phyloP scores from a whole-genome alignment of 2,797 vertebrate species.

The Phalanger gymnotis region DNA sequence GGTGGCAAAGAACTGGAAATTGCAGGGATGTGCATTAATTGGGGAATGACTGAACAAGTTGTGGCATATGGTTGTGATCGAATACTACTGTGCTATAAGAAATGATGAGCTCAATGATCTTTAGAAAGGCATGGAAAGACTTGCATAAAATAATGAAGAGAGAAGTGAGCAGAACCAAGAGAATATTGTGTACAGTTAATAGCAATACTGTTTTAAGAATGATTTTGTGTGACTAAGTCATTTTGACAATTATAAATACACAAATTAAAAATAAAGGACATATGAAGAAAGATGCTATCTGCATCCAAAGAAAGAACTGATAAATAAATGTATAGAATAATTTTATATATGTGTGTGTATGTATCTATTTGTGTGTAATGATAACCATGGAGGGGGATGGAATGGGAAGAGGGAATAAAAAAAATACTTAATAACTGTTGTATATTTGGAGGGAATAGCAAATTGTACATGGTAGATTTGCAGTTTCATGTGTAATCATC shows the following conservation, averaged over 20 bases:
- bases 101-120: background rate
- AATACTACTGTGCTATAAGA: background rate
- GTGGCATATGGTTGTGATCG: background rate
- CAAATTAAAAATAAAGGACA: background rate
- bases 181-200: background rate
- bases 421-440: too few species aligned
- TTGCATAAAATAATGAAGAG: background rate
- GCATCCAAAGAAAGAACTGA: background rate
- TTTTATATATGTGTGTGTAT: background rate
- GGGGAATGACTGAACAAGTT: background rate
- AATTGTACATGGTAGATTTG: too few species aligned
- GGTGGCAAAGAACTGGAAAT: background rate
- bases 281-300: background rate
- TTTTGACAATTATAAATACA: background rate
- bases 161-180: background rate
- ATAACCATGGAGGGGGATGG: too few species aligned
- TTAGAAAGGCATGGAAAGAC: background rate
- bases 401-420: background rate
- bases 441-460: too few species aligned
- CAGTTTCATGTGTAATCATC: background rate
- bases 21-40: background rate
- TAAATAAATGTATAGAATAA: background rate
- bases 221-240: background rate
- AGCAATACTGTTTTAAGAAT: background rate
- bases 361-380: background rate